Base-by-base conservation (phyloP, 1,140 invertebrate genomes). In the Propsilocerus akamusi region DNA sequence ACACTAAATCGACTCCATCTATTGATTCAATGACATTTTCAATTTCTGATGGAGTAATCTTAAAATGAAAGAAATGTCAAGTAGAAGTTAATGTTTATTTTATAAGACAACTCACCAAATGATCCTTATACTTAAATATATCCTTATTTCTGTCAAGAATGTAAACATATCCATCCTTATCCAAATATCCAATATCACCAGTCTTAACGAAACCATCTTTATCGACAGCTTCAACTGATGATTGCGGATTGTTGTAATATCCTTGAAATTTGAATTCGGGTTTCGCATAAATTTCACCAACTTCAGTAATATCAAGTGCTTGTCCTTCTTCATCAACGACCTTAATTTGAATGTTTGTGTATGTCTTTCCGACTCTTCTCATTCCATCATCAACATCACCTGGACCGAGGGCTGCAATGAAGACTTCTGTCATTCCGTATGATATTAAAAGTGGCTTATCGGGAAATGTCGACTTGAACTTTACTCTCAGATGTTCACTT, bases 1-100 rank as follows among this genome's bases (percentile, higher is more conserved):
- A 86, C 11, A 77, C 83, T 63, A 91, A 86, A 5, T 72, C 72
- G 2, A 93, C 75, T 47, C 74, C 77, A 2, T 80, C 75, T 48
- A 83, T 70, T 54, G 80, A 73, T 50, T 84, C 67, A 6, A 94
- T 74, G 7, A 92, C 64, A 58, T 77, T 82, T 68, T 93, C 89
- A 41, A 93, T 68, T 68, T 92, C 85, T 1, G 87, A 83, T 17
- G 89, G 89, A 12, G 86, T 81, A 5, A 93, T 87, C 82, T 89
- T 67, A 34, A 68, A 61, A 56, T 59, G n/a, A 41, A 2, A 8
- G 5, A 41, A 41, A 20, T 20, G 17, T 41, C 22, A 17, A 41
- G 4, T n/a, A 34, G 4, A 7, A 7, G 20, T 37, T 37, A 14
- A 12, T 3, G 4, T 37, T 7, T 7, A 6, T 37, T 3, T 17